These are phyloP conservation scores for Galerucella nymphaeae DNA, from an alignment of 2,888 invertebrate species.

Conservation along the genomic window DNA sequence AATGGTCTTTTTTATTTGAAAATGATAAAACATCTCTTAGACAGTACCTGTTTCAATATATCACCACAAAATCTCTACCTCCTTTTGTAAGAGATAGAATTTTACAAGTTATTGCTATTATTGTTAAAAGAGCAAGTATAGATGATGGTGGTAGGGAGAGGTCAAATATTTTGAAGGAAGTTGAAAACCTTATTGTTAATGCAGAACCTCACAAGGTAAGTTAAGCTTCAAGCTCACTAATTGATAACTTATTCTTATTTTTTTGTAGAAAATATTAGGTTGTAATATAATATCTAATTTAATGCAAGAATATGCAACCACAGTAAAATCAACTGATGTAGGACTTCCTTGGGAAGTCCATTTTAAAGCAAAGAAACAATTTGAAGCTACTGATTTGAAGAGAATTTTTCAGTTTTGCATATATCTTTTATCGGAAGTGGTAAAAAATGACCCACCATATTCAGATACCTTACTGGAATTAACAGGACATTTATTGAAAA, in stretches of 20 bases:
- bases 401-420: constrained; percentile 82
- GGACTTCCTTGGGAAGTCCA: constrained; percentile 91
- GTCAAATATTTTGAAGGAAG: constrained; percentile 75
- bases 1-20: constrained; percentile 81
- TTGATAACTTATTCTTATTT: constrained; percentile 24
- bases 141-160: constrained; percentile 78
- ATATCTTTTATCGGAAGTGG: constrained; percentile 71
- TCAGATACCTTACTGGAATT: constrained; percentile 70
- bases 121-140: constrained; percentile 85
- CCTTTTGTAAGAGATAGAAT: constrained; percentile 82
- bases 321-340: constrained; percentile 86
- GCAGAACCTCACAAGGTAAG: constrained; percentile 71
- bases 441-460: constrained; percentile 66
- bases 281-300: constrained; percentile 85
- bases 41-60: constrained; percentile 83
- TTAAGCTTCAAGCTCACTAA: neutral
- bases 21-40: constrained; percentile 77
- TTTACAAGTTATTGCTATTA: constrained; percentile 84
- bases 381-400: constrained; percentile 84
- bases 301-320: constrained; percentile 89
- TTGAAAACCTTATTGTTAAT: constrained; percentile 80
- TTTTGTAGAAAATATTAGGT: constrained; percentile 80
- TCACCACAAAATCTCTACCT: constrained; percentile 76
- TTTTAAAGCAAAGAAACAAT: constrained; percentile 83
- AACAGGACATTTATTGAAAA: constrained; percentile 77